These are phyloP conservation scores for Phrynosoma blainvillii DNA, from an alignment of 2,113 vertebrate genomes.

Conservation along the genomic window DNA sequence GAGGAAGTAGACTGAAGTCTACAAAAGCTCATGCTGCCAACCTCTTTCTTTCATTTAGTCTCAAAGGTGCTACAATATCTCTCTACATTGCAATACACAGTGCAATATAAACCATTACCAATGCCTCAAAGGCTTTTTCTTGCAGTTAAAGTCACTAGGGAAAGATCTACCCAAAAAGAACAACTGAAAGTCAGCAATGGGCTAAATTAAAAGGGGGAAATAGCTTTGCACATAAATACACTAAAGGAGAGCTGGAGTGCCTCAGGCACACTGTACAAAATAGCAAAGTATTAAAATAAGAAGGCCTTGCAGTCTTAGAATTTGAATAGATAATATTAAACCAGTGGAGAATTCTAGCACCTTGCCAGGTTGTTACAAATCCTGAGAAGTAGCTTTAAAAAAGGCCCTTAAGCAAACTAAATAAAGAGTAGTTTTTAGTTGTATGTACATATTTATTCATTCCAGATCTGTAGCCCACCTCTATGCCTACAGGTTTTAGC, in stretches of 20 bases:
- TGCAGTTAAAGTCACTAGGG: conserved; percentile 3
- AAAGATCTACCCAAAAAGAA: not conserved
- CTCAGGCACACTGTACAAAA: not conserved
- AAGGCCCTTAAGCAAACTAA: not conserved
- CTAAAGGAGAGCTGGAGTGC: not conserved
- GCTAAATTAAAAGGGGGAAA: not conserved
- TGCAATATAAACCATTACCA: not conserved
- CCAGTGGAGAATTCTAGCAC: not conserved
- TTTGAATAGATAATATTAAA: conserved; percentile 4
- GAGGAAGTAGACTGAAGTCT: no score
- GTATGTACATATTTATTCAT: conserved; percentile 13
- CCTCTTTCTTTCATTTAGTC: no score
- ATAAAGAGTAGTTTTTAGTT: not conserved
- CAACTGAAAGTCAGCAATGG: not conserved
- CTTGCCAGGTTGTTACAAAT: not conserved
- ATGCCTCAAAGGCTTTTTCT: not conserved
- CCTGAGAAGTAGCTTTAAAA: not conserved
- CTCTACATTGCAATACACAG: not conserved
- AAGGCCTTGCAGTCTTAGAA: not conserved
- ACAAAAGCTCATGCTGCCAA: no score
- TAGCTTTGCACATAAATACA: not conserved
- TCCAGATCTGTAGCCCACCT: not conserved
- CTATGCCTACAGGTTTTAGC: not conserved
- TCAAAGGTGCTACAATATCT: no score
- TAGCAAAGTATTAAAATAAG: not conserved